Base-by-base conservation (phyloP, 2,113 vertebrate species). In the Chaenocephalus aceratus region DNA sequence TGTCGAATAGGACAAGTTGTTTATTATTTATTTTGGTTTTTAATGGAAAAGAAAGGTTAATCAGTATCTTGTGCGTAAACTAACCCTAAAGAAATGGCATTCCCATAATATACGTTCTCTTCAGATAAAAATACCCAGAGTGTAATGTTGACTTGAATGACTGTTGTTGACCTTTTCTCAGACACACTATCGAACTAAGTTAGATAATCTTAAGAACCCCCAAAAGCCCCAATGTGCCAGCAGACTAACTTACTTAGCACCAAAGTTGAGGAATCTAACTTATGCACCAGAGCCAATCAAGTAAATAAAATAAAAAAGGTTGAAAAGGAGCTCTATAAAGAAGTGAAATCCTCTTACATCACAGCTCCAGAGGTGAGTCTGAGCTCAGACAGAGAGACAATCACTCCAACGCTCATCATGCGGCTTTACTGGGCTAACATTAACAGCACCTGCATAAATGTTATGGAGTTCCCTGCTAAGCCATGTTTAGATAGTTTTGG, bases 381-480 rank as follows among this genome's bases (percentile, higher is more conserved):
- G 18, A 69, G 58, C 64, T 72, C 62, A 69, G 67, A 66, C 46
- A 69, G 74, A 76, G 76, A 72, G 45, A 81, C 48, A 16, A 83
- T 85, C 63, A 56, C 21, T 71, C 69, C 75, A 15, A 56, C 57
- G 16, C 78, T 80, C 76, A 84, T 48, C 4, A 8, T 46, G 79
- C 56, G 90, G 85, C 93, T 91, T 87, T 84, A 92, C 79, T 67
- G 78, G 64, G n/a, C 77, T 87, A 90, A 93, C 75, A 78, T 89
- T 86, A 92, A 92, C 86, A 91, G 65, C 87, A 92, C 91, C 92
- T 92, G 92, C 80, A 75, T 61, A 80, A 75, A 82, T 88, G 69
- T 84, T 67, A 78, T 70, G 64, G 72, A 74, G 69, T 75, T 83
- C 68, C 72, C 77, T 49, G 34, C 62, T 44, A 6, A 60, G 80